A percentile compares a stretch with the other conserved stretches of the same genome.
Conservation (phyloP, 1,140 invertebrate genomes). For the Drosophila willistoni region DNA sequence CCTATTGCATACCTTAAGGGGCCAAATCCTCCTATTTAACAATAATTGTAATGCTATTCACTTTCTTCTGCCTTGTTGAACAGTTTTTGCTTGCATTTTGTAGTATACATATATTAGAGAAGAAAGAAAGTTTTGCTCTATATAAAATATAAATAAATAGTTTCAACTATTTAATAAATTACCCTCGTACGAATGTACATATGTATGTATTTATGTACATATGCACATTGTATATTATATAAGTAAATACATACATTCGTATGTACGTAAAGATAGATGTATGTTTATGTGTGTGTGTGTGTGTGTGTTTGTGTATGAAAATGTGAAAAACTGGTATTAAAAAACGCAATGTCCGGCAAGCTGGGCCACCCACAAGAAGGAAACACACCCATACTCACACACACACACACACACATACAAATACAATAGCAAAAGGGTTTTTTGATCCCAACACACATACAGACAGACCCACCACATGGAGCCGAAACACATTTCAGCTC, state of each 20-base stretch:
- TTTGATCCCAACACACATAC: conserved; percentile 64
- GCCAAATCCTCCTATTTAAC: too few species aligned
- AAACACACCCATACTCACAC: conserved; percentile 23
- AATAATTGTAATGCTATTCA: too few species aligned
- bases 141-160: neutral
- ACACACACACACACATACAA: conserved; percentile 22
- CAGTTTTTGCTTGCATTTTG: too few species aligned
- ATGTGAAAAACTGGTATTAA: conserved; percentile 25
- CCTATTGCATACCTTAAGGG: too few species aligned
- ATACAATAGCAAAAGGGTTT: conserved; percentile 64
- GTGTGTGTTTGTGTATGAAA: conserved; percentile 6
- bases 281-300: neutral
- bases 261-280: neutral
- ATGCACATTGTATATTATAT: neutral
- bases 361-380: conserved; percentile 38
- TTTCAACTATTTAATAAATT: neutral
- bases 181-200: neutral
- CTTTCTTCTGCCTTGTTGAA: too few species aligned
- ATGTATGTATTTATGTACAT: too few species aligned
- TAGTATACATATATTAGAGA: too few species aligned
- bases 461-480: conserved; percentile 35
- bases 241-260: conserved; percentile 1
- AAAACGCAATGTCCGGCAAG: conserved; percentile 63
- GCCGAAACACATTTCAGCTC: conserved; percentile 74
- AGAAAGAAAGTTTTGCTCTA: neutral